Conservation (phyloP, 2,113 vertebrate species). For the Pardalotus punctatus region DNA sequence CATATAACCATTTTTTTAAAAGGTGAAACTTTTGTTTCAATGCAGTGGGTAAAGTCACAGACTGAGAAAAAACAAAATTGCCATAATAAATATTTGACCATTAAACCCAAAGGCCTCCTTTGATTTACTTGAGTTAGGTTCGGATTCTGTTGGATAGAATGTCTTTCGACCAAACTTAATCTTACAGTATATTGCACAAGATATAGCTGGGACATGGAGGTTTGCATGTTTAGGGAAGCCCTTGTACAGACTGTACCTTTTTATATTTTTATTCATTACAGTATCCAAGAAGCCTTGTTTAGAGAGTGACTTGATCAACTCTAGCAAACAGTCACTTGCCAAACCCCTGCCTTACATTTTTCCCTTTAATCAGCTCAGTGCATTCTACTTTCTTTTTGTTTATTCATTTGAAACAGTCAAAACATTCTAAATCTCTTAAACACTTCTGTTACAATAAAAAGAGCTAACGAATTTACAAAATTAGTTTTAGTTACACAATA, state of each 20-base stretch:
- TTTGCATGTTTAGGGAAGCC: conserved; percentile 47
- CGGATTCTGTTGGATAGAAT: conserved; percentile 43
- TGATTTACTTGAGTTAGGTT: conserved; percentile 39
- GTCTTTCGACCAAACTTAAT: conserved; percentile 37
- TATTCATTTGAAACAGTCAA: conserved; percentile 69
- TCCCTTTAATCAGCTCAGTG: conserved; percentile 95
- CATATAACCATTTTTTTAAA: not conserved
- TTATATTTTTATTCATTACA: conserved; percentile 30
- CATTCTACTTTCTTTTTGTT: conserved; percentile 81
- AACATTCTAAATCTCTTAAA: conserved; percentile 73
- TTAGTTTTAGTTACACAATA: conserved; percentile 75
- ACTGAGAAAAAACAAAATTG: conserved; percentile 18
- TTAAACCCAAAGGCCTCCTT: conserved; percentile 58
- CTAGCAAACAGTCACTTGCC: conserved; percentile 70
- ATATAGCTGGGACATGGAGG: conserved; percentile 27
- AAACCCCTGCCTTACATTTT: conserved; percentile 73
- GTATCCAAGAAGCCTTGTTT: conserved; percentile 57
- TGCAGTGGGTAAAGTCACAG: conserved; percentile 24
- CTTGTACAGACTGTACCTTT: conserved; percentile 43
- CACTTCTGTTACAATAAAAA: conserved; percentile 72
- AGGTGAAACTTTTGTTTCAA: conserved; percentile 34
- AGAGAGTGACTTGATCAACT: conserved; percentile 61
- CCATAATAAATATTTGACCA: conserved; percentile 43
- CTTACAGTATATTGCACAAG: conserved; percentile 70
- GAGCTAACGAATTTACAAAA: conserved; percentile 74